Evolutionary conservation across 2,113 vertebrate species (phyloP), one percentile per base, ranked within the genome.

Genomic region (Xerus inauris): DNA sequence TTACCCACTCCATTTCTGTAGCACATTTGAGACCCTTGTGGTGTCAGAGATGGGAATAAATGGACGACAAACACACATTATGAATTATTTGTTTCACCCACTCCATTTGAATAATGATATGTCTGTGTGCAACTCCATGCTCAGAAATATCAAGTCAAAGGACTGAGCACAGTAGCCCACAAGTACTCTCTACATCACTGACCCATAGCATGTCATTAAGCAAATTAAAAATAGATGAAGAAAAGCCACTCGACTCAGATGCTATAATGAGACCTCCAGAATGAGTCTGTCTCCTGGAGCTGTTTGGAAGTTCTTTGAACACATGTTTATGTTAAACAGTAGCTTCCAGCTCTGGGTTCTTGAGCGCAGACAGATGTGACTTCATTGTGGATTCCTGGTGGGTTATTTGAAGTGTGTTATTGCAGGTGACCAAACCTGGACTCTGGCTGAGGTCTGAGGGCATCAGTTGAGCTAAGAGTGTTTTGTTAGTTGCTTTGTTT

Each of bases 101-200:
- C 64, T 89, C 12, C 6, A 5, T 67, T n/a, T 49, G 20, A 89
- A 69, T 14, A 49, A 64, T 35, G 30, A 16, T 40, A 54, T 0
- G 2, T 80, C 35, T 45, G 0, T 13, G 8, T n/a, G 64, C 79
- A 38, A 45, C 57, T 5, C 9, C 30, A 79, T 10, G 14, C 35
- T 76, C 76, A 94, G 69, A 89, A 47, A 80, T 9, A 19, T 0
- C 38, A 19, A 71, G 20, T 65, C 28, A 51, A 38, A 76, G 67
- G 26, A 40, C 64, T 38, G 28, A 49, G 30, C 8, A 1, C 7
- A 6, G n/a, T 13, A 38, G n/a, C 42, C 45, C 1, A 5, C 0
- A 0, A 35, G 11, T 0, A 19, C 22, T 42, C 14, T 73, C 59
- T 80, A n/a, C 24, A 30, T 67, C 30, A 32, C 40, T 10, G 35